Evolutionary conservation across 2,888 invertebrate genomes (phyloP).

Genomic region (Pseudeuparius sepicola): DNA sequence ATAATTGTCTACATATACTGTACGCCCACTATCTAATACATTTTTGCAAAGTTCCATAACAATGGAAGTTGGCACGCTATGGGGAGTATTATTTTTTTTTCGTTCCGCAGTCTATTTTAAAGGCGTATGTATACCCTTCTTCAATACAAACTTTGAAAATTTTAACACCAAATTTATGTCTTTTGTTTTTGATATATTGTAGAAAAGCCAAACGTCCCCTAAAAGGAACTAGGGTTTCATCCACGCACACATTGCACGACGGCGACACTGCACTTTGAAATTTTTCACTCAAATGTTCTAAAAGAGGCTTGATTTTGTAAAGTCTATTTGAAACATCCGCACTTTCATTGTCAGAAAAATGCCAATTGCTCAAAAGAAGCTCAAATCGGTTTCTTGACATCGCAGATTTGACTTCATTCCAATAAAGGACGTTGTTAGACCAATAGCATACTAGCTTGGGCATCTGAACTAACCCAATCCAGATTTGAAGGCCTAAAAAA

Average conservation of each 20-base stretch:
- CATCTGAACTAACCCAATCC: too few species aligned
- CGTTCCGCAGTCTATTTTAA: conserved; percentile 22
- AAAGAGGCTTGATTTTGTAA: conserved; percentile 21
- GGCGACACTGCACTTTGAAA: conserved; percentile 15
- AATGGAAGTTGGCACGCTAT: conserved; percentile 19
- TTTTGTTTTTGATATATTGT: conserved; percentile 23
- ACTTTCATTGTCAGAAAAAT: too few species aligned
- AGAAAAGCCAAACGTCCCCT: conserved; percentile 20
- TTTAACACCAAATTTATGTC: conserved; percentile 23
- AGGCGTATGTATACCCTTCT: conserved; percentile 18
- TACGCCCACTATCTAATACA: conserved; percentile 18
- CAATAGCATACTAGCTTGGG: too few species aligned
- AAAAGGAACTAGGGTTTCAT: too few species aligned
- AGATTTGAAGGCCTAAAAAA: too few species aligned
- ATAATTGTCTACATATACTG: conserved; percentile 18
- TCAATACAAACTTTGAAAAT: conserved; percentile 20
- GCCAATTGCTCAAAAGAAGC: too few species aligned
- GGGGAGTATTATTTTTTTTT: conserved; percentile 8
- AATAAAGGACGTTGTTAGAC: too few species aligned
- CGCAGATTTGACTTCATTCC: too few species aligned
- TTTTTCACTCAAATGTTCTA: conserved; percentile 19
- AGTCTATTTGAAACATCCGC: conserved; percentile 18
- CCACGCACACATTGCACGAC: conserved; percentile 12
- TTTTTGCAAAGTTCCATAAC: conserved; percentile 18
- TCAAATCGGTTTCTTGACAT: too few species aligned